Percentiles rank a stretch among this genome's conserved stretches.
Conservation (phyloP, 2,888 invertebrate genomes). For the Epiblema foenella region DNA sequence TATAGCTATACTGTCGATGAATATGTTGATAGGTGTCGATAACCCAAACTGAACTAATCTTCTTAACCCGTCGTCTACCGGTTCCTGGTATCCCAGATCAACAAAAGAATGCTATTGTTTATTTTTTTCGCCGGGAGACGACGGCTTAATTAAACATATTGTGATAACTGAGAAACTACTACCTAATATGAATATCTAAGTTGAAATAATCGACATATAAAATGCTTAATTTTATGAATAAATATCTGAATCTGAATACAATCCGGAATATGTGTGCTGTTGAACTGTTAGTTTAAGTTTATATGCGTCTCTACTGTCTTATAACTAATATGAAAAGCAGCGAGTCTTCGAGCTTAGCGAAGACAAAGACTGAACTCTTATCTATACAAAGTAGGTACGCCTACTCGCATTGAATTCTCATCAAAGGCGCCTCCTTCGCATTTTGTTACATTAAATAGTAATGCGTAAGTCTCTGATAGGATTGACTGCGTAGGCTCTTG, state of each 20-base stretch:
- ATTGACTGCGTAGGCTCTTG: constrained; percentile 24
- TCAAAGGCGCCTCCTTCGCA: constrained; percentile 30
- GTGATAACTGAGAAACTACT: not conserved
- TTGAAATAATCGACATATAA: no score
- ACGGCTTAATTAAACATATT: no score
- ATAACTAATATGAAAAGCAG: constrained; percentile 20
- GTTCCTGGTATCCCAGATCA: no score
- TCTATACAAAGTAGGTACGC: constrained; percentile 5
- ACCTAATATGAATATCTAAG: not conserved
- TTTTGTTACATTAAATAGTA: constrained; percentile 20
- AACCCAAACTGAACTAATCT: no score
- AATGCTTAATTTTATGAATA: no score
- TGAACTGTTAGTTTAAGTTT: not conserved
- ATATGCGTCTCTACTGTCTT: not conserved
- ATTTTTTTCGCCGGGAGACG: no score
- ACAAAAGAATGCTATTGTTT: no score
- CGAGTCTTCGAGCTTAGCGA: not conserved
- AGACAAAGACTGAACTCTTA: not conserved
- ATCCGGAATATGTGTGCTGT: no score
- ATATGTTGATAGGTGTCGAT: no score
- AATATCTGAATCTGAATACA: no score
- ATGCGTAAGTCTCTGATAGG: constrained; percentile 19
- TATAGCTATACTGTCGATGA: no score
- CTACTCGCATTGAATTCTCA: constrained; percentile 19
- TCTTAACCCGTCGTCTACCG: no score